Base-by-base conservation (phyloP, 1,140 invertebrate genomes). In the Drosophila lini region DNA sequence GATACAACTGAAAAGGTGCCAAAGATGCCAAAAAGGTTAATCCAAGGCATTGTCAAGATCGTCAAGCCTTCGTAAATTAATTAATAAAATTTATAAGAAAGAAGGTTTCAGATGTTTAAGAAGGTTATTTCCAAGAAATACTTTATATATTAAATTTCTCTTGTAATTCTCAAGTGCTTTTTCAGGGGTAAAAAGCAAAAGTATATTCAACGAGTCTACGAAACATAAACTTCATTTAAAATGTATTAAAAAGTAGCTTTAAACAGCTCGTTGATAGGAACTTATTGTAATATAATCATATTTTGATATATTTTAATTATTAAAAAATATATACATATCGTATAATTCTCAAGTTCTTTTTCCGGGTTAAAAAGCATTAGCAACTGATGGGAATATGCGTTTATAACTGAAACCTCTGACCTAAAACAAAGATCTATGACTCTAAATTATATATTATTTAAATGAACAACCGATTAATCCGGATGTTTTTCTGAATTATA, bases 401-500 rank as follows among this genome's bases (percentile, higher is more conserved):
- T 42, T 16, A 19, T 10, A 10, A 0, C 41, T 19, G 11, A 19
- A 44, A 11, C 5, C 16, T 34, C 28, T 36, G 16, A 53, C 11
- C 32, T n/a, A 4, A 15, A 38, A 15, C 1, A 15, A 5, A 15
- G 19, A 36, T 36, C 11, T 53, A 36, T 22, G 6, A 22, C 50
- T 36, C 11, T 10, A 22, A 55, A 55, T 25, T 38, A 25, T 38
- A 25, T 38, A 38, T 38, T 38, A 55, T 53, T 53, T 38, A 22
- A 53, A 38, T 25, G 1, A 53, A 15, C 8, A 36, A 48, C 5
- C 34, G 1, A 10, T 38, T 25, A 55, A 55, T 55, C 52, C 52
- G 52, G 52, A 55, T 55, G 36, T 38, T 38, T 55, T 38, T 55
- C 8, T 55, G 6, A 36, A 5, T 25, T 53, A 5, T 22, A 50